Percentiles rank a stretch among this genome's conserved stretches.
phyloP scores from a whole-genome alignment of 1,140 invertebrate genomes.

The Drosophila sechellia region DNA sequence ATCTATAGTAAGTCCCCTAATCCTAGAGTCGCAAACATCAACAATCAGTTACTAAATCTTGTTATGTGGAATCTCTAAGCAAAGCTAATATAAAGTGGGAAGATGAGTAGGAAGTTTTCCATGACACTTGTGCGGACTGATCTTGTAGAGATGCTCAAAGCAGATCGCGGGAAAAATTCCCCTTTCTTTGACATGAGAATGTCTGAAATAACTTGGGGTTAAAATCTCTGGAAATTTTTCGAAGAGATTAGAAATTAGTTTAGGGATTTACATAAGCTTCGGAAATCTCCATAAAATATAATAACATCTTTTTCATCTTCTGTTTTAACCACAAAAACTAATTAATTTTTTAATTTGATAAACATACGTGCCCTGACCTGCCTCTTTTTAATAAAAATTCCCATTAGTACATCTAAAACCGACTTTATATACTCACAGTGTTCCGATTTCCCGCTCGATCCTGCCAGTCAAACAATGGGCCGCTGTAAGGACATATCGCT shows the following conservation, averaged over 20 bases:
- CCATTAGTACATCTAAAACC: background rate
- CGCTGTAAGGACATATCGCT: constrained; percentile 88
- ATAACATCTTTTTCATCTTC: too few relatives aligned
- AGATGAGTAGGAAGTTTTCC: background rate
- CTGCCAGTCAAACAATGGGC: constrained; percentile 88
- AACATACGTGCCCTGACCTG: background rate
- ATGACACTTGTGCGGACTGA: too few relatives aligned
- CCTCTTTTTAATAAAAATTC: background rate
- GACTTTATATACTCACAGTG: constrained; percentile 85
- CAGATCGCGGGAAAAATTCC: constrained; percentile 3
- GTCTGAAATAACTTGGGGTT: constrained; percentile 11
- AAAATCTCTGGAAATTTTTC: background rate
- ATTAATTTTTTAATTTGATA: too few relatives aligned
- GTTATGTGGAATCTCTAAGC: background rate
- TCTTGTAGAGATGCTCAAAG: background rate
- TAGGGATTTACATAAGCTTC: background rate
- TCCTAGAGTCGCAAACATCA: constrained; percentile 12
- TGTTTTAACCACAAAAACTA: too few relatives aligned
- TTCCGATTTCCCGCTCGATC: constrained; percentile 85
- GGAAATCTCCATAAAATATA: too few relatives aligned
- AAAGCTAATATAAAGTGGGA: background rate
- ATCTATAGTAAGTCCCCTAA: constrained; percentile 12
- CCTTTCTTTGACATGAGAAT: too few relatives aligned
- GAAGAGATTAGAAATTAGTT: too few relatives aligned
- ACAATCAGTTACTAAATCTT: background rate